Percentiles rank a stretch among this genome's conserved stretches.
Conservation (phyloP, 2,113 vertebrate species). For the Ancistrus triradiatus region DNA sequence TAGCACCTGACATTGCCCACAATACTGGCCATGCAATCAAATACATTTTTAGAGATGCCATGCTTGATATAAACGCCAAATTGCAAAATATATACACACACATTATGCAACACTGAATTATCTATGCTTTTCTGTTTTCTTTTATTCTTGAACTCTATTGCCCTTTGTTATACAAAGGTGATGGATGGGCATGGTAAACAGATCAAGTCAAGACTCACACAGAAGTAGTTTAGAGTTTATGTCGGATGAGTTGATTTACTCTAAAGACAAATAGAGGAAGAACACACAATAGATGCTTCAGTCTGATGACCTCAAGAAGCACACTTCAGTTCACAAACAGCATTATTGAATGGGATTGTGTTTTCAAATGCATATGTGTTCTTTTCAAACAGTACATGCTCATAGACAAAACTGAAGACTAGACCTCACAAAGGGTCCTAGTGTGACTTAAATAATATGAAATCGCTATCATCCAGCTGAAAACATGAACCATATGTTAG, state of each 20-base stretch:
- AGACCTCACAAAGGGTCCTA: neutral
- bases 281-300: slow-evolving; percentile 36
- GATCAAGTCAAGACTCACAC: slow-evolving; percentile 25
- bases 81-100: too few relatives aligned
- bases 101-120: too few relatives aligned
- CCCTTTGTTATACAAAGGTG: too few relatives aligned
- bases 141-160: too few relatives aligned
- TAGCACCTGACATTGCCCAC: too few relatives aligned
- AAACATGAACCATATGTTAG: slow-evolving; percentile 21
- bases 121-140: too few relatives aligned
- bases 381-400: neutral
- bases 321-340: slow-evolving; percentile 10
- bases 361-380: neutral
- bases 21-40: too few relatives aligned
- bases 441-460: neutral
- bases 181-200: neutral
- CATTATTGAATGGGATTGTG: slow-evolving; percentile 14
- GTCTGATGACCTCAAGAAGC: slow-evolving; percentile 6
- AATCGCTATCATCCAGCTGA: too few relatives aligned
- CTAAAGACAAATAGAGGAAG: slow-evolving; percentile 39
- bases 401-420: too few relatives aligned
- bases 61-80: too few relatives aligned
- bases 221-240: slow-evolving; percentile 35
- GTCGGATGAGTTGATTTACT: slow-evolving; percentile 30
- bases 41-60: too few relatives aligned